Conservation (phyloP, 2,888 invertebrate genomes). For the Luperina testacea region DNA sequence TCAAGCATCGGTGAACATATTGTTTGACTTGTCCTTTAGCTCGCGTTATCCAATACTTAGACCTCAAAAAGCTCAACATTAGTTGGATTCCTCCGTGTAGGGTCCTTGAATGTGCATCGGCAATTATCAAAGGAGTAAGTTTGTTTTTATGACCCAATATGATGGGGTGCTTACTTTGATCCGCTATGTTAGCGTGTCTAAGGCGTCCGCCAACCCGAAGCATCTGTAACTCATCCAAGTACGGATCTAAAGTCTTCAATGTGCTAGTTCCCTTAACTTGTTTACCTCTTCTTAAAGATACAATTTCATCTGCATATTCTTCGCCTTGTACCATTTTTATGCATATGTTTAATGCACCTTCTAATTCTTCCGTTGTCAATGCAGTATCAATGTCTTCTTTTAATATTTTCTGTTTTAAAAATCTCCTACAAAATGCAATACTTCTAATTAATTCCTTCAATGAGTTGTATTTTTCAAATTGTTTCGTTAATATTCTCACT, state of each 20-base stretch:
- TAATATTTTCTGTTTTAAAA: neutral
- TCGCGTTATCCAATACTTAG: neutral
- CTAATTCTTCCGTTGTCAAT: conserved; percentile 2
- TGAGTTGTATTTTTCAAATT: conserved; percentile 2
- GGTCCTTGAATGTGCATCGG: conserved; percentile 21
- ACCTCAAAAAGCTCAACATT: neutral
- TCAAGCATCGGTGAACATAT: neutral
- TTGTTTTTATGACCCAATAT: conserved; percentile 16
- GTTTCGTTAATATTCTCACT: neutral
- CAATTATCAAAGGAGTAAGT: conserved; percentile 9
- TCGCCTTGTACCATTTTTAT: neutral
- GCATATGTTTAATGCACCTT: neutral
- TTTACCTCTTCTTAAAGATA: neutral
- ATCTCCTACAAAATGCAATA: conserved; percentile 1
- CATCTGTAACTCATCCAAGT: neutral
- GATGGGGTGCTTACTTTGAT: conserved; percentile 20
- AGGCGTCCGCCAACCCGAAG: conserved; percentile 16
- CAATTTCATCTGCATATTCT: conserved; percentile 2
- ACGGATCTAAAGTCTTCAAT: conserved; percentile 6
- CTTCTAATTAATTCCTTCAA: conserved; percentile 1
- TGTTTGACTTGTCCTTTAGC: neutral
- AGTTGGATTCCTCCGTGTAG: conserved; percentile 8
- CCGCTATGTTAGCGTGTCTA: neutral
- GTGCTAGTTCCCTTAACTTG: conserved; percentile 1
- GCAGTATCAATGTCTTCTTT: neutral